Percentiles rank a stretch among this genome's conserved stretches.
Conservation (phyloP, 2,113 vertebrate genomes). For the Andinoacara biseriatus region DNA sequence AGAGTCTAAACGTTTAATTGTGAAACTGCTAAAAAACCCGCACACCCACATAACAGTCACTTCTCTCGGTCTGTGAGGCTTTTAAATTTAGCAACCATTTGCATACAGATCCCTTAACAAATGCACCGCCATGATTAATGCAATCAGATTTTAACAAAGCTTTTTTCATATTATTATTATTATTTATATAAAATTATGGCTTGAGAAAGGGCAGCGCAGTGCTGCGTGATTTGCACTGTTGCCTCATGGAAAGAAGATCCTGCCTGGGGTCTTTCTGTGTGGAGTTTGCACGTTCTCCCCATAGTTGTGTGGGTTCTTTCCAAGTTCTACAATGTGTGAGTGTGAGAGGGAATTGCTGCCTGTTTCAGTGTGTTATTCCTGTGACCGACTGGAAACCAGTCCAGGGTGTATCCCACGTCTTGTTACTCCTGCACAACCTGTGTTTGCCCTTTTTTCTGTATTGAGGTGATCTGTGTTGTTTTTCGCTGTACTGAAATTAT, state of each 20-base stretch:
- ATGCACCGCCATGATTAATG: background rate
- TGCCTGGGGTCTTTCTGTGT: background rate
- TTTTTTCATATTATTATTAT: too few species aligned
- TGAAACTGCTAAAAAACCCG: background rate
- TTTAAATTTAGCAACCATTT: background rate
- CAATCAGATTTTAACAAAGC: background rate
- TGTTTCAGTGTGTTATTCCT: too few species aligned
- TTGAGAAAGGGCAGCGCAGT: too few species aligned
- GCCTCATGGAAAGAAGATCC: background rate
- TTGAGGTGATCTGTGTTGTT: conserved; percentile 6
- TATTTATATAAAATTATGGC: background rate
- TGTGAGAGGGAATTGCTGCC: too few species aligned
- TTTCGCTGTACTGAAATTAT: conserved; percentile 28
- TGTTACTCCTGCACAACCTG: too few species aligned
- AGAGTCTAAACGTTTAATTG: background rate
- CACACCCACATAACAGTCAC: background rate
- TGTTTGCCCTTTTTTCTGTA: background rate
- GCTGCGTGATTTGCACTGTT: too few species aligned
- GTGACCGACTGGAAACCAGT: too few species aligned
- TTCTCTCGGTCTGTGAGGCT: background rate
- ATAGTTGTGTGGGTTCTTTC: background rate
- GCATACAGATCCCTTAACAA: background rate
- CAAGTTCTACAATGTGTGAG: background rate
- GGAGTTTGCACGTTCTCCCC: too few species aligned
- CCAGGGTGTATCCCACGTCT: background rate